These are phyloP conservation scores for Rhincodon typus DNA, from an alignment of 2,797 vertebrate genomes.

Conservation along the genomic window DNA sequence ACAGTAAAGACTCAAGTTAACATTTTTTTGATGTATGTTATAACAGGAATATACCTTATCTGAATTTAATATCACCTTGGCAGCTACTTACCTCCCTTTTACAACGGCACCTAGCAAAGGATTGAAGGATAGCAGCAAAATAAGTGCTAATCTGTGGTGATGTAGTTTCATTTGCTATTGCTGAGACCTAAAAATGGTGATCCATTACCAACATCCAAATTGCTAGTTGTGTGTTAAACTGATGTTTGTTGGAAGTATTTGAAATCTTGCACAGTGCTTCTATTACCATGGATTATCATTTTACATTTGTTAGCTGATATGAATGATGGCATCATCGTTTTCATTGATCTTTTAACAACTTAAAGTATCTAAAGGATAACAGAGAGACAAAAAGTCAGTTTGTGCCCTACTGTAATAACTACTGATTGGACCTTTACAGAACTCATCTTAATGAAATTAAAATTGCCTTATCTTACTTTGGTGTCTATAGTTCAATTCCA, in stretches of 20 bases:
- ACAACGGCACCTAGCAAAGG: background rate
- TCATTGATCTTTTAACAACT: background rate
- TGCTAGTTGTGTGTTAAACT: background rate
- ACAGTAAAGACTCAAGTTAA: background rate
- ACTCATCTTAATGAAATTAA: background rate
- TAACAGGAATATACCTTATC: background rate
- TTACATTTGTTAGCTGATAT: background rate
- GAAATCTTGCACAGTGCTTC: background rate
- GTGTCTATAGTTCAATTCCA: background rate
- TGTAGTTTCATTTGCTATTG: background rate
- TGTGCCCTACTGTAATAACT: background rate
- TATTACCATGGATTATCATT: conserved; percentile 3
- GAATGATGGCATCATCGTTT: background rate
- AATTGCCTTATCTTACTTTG: background rate
- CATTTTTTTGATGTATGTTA: background rate
- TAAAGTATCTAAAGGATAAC: background rate
- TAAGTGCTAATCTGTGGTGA: background rate
- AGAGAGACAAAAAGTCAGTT: background rate
- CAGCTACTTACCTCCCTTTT: background rate
- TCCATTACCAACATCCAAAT: background rate
- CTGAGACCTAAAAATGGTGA: background rate
- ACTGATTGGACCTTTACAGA: background rate
- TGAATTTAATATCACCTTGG: background rate
- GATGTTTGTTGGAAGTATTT: background rate
- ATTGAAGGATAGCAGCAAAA: background rate